These are phyloP conservation scores for Platanista minor DNA, from an alignment of 2,113 vertebrate species.

Conservation along the genomic window DNA sequence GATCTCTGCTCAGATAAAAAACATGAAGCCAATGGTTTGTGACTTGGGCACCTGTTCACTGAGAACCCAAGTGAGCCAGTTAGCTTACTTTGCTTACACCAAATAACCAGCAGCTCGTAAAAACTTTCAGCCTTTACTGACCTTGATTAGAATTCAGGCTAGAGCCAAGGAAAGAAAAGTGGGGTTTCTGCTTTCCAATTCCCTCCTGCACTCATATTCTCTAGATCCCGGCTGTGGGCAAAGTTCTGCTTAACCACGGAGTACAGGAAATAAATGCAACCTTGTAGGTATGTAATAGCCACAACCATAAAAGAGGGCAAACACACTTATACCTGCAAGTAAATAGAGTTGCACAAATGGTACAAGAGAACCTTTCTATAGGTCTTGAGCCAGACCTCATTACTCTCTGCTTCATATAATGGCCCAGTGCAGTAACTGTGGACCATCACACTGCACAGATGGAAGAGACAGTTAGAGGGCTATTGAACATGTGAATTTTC, in stretches of 20 bases:
- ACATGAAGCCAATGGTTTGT: constrained; percentile 56
- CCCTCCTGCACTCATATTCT: not conserved
- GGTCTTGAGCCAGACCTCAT: constrained; percentile 71
- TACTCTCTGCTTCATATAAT: constrained; percentile 67
- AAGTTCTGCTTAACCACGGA: not conserved
- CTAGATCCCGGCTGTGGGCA: not conserved
- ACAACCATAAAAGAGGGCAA: not conserved
- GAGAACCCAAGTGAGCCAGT: constrained; percentile 22
- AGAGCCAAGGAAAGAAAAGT: not conserved
- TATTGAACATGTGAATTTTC: constrained; percentile 84
- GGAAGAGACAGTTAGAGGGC: constrained; percentile 81
- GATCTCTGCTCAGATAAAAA: constrained; percentile 43
- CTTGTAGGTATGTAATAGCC: not conserved
- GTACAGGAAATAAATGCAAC: not conserved
- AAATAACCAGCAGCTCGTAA: not conserved
- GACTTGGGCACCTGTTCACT: constrained; percentile 47
- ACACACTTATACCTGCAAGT: constrained; percentile 57
- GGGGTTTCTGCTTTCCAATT: not conserved
- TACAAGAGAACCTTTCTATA: constrained; percentile 55
- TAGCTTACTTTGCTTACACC: constrained; percentile 36
- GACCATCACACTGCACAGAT: constrained; percentile 80
- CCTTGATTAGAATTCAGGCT: constrained; percentile 41
- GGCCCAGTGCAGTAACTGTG: constrained; percentile 66
- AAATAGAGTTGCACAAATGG: constrained; percentile 62
- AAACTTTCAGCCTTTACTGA: constrained; percentile 43